Conservation (phyloP, 2,888 invertebrate genomes). For the Diaperis boleti region DNA sequence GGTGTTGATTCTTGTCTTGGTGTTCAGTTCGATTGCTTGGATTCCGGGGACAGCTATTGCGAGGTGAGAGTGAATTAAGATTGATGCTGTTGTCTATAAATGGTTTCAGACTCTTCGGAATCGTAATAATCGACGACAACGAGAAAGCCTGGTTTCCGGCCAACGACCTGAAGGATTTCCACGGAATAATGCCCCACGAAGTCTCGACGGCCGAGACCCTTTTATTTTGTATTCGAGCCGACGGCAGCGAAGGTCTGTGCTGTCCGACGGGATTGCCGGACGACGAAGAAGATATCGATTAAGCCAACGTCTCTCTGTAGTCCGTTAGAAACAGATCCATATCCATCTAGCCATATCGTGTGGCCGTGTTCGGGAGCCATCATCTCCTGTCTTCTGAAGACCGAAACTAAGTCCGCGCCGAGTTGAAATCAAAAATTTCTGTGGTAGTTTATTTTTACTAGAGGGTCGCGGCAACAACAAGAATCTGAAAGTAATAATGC, state of each 20-base stretch:
- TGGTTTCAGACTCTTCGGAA: conserved; percentile 76
- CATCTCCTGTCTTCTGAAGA: not conserved
- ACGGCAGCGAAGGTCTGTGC: conserved; percentile 86
- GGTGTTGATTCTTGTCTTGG: conserved; percentile 77
- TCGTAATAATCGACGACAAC: conserved; percentile 86
- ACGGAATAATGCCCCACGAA: conserved; percentile 87
- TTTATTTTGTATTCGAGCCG: conserved; percentile 86
- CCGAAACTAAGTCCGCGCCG: conserved; percentile 1
- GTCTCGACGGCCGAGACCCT: conserved; percentile 82
- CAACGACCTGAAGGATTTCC: conserved; percentile 88
- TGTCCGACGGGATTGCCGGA: conserved; percentile 77
- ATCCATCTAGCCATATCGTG: conserved; percentile 26
- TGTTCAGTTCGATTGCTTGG: conserved; percentile 88
- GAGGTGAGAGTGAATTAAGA: conserved; percentile 69
- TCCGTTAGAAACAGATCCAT: conserved; percentile 1
- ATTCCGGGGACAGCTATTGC: conserved; percentile 86
- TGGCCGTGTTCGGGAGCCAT: too few relatives aligned
- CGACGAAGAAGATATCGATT: conserved; percentile 63
- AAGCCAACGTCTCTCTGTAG: not conserved
- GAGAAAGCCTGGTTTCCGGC: conserved; percentile 95
- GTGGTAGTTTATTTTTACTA: not conserved
- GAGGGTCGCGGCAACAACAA: not conserved
- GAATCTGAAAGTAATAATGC: not conserved
- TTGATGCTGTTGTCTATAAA: not conserved
- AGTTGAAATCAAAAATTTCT: not conserved